Percentiles rank a stretch among this genome's conserved stretches.
Evolutionary conservation across 1,140 invertebrate species (phyloP).

Genomic region (Micrasema longulum): DNA sequence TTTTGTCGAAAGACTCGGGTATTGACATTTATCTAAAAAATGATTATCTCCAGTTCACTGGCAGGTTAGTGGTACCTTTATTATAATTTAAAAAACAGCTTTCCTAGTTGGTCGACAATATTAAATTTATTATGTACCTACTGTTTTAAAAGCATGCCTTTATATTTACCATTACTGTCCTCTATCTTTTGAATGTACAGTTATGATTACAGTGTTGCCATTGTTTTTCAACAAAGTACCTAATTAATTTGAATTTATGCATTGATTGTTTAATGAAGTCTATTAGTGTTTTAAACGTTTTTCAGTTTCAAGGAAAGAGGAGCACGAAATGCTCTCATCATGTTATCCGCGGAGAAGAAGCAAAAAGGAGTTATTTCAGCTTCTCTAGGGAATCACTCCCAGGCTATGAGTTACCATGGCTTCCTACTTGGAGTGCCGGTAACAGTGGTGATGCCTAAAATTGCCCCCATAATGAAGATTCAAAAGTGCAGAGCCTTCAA

Average conservation of each 20-base stretch:
- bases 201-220: no score
- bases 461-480: slow-evolving; percentile 95
- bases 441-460: slow-evolving; percentile 93
- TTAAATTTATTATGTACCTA: no score
- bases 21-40: slow-evolving; percentile 94
- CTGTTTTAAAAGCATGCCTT: no score
- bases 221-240: no score
- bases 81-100: no score
- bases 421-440: slow-evolving; percentile 83
- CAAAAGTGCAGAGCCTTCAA: slow-evolving; percentile 86
- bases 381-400: slow-evolving; percentile 92
- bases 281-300: slow-evolving; percentile 3
- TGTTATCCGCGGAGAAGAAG: slow-evolving; percentile 79
- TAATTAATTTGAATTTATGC: no score
- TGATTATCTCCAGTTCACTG: slow-evolving; percentile 92
- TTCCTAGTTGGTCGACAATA: no score
- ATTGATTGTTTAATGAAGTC: no score
- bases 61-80: slow-evolving; percentile 78
- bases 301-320: slow-evolving; percentile 92
- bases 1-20: slow-evolving; percentile 77
- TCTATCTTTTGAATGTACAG: no score
- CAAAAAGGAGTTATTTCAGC: slow-evolving; percentile 88
- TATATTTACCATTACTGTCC: no score
- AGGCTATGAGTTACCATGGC: slow-evolving; percentile 89
- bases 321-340: slow-evolving; percentile 85